Evolutionary conservation across 2,888 invertebrate genomes (phyloP), one percentile per base, ranked within the genome.

Genomic region (Oegoconia quadripuncta): DNA sequence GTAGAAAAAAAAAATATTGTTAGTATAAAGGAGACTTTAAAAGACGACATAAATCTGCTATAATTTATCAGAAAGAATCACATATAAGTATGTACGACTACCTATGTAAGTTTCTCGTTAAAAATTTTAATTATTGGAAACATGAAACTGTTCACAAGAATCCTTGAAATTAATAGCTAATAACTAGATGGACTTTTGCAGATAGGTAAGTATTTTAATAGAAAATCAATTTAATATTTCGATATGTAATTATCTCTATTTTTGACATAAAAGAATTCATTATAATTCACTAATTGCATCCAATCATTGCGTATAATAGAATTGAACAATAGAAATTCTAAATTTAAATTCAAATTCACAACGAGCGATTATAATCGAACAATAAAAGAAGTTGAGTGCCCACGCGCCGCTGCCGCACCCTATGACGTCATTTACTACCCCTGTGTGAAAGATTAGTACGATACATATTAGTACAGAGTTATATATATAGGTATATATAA

Each of bases 301-400:
- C 59, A 57, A 60, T 62, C 55, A 57, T 53, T 48, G 57, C 59
- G 63, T 59, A 56, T 8, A 59, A 64, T 60, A 55, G 53, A 41
- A 41, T 42, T 52, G 47, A 56, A 71, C 70, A 75, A 74, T 67
- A 48, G 68, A 53, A 61, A 64, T 68, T 71, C 59, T 55, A 69
- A 69, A 66, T 64, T 66, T 59, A 60, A 74, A 25, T 11, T 22
- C 22, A 9, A 9, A 75, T 72, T 74, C 58, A n/a, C n/a, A n/a
- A n/a, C n/a, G 64, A 66, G 59, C 58, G 65, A 76, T 78, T 75
- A 69, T 72, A 59, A 62, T 55, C 54, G 73, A 69, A 80, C 76
- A 79, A 75, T 74, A 64, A 74, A 72, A 55, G 22, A 22, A 62
- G 52, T 60, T 54, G 70, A 74, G 76, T 74, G 75, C 69, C 62